phyloP scores from a whole-genome alignment of 2,888 invertebrate species.

The Mythimna impura region DNA sequence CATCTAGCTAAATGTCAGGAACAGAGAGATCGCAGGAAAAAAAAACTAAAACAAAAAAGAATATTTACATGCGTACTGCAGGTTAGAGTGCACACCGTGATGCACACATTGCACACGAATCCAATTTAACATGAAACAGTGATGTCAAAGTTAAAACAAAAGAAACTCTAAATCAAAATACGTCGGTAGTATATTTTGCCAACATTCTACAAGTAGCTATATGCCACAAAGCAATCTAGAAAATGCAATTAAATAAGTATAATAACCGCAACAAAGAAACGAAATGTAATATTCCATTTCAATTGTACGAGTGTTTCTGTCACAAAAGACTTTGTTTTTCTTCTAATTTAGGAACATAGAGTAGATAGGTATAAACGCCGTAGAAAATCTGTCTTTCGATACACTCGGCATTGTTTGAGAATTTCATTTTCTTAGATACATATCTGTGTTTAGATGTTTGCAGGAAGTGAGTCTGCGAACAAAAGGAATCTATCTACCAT shows the following conservation, averaged over 20 bases:
- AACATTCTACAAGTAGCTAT: background rate
- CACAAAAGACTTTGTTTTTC: constrained; percentile 8
- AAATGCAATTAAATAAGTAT: constrained; percentile 15
- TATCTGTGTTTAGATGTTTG: constrained; percentile 21
- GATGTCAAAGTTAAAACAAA: background rate
- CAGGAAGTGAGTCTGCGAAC: constrained; percentile 42
- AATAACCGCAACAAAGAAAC: background rate
- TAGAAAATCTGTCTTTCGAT: constrained; percentile 23
- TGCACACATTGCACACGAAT: too few species aligned
- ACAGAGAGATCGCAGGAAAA: too few species aligned
- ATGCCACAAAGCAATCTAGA: constrained; percentile 10
- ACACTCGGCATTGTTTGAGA: constrained; percentile 19
- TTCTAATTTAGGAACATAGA: background rate
- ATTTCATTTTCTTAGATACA: constrained; percentile 20
- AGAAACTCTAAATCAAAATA: background rate
- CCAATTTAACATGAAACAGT: too few species aligned
- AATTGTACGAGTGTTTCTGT: background rate
- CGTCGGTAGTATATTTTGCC: background rate
- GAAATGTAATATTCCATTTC: constrained; percentile 10
- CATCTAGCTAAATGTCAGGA: too few species aligned
- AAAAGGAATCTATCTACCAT: constrained; percentile 45
- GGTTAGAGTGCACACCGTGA: too few species aligned
- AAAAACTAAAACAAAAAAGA: too few species aligned
- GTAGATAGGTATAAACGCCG: background rate
- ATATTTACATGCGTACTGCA: too few species aligned